A percentile compares a stretch with the other conserved stretches of the same genome.
phyloP scores from a whole-genome alignment of 2,113 vertebrate species.

The Rhodinocichla rosea region DNA sequence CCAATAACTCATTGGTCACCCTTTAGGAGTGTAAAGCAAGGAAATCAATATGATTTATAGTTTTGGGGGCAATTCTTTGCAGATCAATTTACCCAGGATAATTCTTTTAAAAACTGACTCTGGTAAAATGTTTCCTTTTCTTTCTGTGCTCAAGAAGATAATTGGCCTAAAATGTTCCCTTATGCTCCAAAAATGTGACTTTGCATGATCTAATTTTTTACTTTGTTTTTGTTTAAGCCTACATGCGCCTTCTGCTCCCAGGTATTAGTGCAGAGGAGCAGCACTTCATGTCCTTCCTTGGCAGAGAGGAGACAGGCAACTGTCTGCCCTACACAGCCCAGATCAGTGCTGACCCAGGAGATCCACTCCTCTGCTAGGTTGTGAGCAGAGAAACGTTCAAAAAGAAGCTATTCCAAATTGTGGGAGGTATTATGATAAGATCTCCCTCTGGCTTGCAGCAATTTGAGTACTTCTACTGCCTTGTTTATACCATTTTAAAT shows the following conservation, averaged over 20 bases:
- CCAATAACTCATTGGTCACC: background rate
- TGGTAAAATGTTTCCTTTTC: slow-evolving; percentile 53
- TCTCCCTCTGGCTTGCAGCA: slow-evolving; percentile 19
- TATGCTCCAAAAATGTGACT: slow-evolving; percentile 40
- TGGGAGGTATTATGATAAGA: slow-evolving; percentile 53
- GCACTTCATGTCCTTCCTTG: background rate
- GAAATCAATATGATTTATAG: slow-evolving; percentile 40
- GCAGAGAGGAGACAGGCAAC: background rate
- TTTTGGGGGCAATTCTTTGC: slow-evolving; percentile 7
- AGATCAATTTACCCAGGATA: slow-evolving; percentile 44
- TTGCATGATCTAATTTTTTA: background rate
- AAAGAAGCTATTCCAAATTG: background rate
- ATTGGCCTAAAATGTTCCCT: slow-evolving; percentile 57
- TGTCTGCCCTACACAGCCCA: background rate
- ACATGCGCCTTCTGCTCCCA: background rate
- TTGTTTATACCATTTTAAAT: slow-evolving; percentile 40
- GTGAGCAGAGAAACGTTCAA: slow-evolving; percentile 9
- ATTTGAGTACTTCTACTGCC: slow-evolving; percentile 1
- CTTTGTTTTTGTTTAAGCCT: background rate
- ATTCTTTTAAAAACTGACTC: slow-evolving; percentile 35
- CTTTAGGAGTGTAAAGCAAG: background rate
- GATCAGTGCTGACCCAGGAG: background rate
- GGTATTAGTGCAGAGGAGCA: background rate
- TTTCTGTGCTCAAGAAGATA: slow-evolving; percentile 27
- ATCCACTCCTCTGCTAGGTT: background rate